Base-by-base conservation (phyloP, 2,888 invertebrate species). In the Lasioglossum leucozonium region DNA sequence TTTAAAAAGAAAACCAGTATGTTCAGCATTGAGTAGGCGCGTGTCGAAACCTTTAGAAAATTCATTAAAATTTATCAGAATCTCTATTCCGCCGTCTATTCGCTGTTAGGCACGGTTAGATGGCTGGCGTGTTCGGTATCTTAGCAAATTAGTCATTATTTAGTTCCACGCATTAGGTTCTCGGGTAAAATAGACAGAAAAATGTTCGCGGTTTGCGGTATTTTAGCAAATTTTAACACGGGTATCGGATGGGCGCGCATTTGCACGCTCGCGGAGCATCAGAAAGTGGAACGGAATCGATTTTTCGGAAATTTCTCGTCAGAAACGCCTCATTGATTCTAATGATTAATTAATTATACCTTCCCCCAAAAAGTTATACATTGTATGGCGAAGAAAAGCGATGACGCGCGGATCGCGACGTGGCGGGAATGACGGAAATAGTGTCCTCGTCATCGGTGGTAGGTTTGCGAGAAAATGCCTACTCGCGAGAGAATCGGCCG, bases 361-460 rank as follows among this genome's bases (percentile, higher is more conserved):
- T n/a, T n/a, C n/a, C n/a, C n/a, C n/a, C n/a, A n/a, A n/a, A n/a
- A n/a, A n/a, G n/a, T n/a, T n/a, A n/a, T n/a, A n/a, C n/a, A 16
- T 0, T 0, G 34, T 1, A n/a, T 18, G 16, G n/a, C 34, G n/a
- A n/a, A 67, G 51, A 67, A 72, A 55, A 62, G 55, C 16, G 62
- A 18, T 40, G 72, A 71, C 40, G 18, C 51, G 8, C 5, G 22
- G 18, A 11, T 1, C 16, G n/a, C 11, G 62, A 79, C 40, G 44
- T n/a, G 30, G 51, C 44, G 22, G 67, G 22, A n/a, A 42, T 3
- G 76, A 81, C 79, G 72, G 75, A 79, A 87, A 87, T 87, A 84
- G 77, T 67, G 30, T 37, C 13, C 37, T 69, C 75, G 87, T 87
- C 87, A 87, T 77, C 81, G 76, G 13, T 37, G 26, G 79, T 77